Evolutionary conservation across 2,797 vertebrate genomes (phyloP), one percentile per base, ranked within the genome.

Genomic region (Erpetoichthys calabaricus): DNA sequence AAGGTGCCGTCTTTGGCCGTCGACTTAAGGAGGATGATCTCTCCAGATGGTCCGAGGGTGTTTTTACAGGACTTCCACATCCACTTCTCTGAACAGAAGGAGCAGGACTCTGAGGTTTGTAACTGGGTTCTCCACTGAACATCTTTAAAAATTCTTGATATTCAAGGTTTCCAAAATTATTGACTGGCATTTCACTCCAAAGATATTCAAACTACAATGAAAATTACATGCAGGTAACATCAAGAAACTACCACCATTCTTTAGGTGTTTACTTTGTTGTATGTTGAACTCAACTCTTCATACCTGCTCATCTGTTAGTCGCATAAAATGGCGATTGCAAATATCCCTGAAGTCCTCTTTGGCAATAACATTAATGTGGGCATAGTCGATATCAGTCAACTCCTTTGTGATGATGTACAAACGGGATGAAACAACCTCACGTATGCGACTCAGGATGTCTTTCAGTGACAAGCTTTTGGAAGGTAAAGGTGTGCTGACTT

Each of bases 301-400:
- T 69, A 85, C 85, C 69, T 88, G 82, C n/a, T 85, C 66, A 3
- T 84, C 74, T 0, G 78, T 83, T 58, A 88, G 74, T 51, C 59
- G 64, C 62, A 76, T 73, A 61, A 86, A 65, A 3, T 79, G 62
- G 9, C 3, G 59, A 7, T 73, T 75, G 60, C 73, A 77, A n/a
- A 86, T 45, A 50, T 63, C 61, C 59, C 75, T 74, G 65, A 88
- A 86, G 60, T 81, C 67, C 1, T 82, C 72, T 63, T 77, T 78
- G 7, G 79, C 73, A 56, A 72, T 51, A 0, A 58, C 60, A 4
- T 60, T 65, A 3, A 61, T 67, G 53, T 70, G 76, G 8, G 60
- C 58, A 5, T 67, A 75, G 68, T 82, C 76, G 0, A 67, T 67
- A 51, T 73, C 74, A 64, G 73, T 62, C 45, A 86, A 76, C 2